Percentiles rank a stretch among this genome's conserved stretches.
Evolutionary conservation across 2,113 vertebrate genomes (phyloP).

Genomic region (Rhinolophus sinicus): DNA sequence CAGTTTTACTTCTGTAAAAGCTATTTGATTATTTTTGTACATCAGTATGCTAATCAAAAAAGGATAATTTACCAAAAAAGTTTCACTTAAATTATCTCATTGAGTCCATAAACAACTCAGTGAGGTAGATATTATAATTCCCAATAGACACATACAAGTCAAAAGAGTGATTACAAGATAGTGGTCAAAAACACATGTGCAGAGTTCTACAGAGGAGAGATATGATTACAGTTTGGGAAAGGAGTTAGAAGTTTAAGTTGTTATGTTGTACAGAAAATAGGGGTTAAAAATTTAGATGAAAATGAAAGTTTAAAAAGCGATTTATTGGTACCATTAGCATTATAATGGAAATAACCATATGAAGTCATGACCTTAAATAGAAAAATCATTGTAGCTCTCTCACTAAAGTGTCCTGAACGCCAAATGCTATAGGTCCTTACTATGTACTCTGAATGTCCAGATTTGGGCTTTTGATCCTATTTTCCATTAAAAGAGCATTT

Average conservation of each 20-base stretch:
- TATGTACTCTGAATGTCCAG: background rate
- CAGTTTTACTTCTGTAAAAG: conserved; percentile 27
- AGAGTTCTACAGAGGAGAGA: conserved; percentile 8
- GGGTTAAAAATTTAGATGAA: conserved; percentile 33
- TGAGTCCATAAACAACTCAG: background rate
- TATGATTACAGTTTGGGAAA: background rate
- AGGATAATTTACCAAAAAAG: background rate
- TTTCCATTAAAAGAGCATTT: conserved; percentile 5
- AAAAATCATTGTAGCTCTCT: conserved; percentile 25
- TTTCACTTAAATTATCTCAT: conserved; percentile 6
- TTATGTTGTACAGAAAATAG: conserved; percentile 12
- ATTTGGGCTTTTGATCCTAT: background rate
- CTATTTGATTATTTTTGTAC: background rate
- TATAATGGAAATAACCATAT: background rate
- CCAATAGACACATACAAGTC: background rate
- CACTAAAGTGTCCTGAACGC: background rate
- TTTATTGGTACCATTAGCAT: background rate
- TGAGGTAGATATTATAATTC: conserved; percentile 37
- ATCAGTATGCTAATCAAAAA: conserved; percentile 1
- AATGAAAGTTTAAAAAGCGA: background rate
- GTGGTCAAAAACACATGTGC: background rate
- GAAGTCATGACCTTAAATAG: conserved; percentile 38
- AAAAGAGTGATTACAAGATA: conserved; percentile 30
- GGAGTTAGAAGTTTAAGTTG: background rate
- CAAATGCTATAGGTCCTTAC: background rate